Percentiles rank a stretch among this genome's conserved stretches.
phyloP scores from a whole-genome alignment of 1,140 invertebrate genomes.

The Asbolus verrucosus region DNA sequence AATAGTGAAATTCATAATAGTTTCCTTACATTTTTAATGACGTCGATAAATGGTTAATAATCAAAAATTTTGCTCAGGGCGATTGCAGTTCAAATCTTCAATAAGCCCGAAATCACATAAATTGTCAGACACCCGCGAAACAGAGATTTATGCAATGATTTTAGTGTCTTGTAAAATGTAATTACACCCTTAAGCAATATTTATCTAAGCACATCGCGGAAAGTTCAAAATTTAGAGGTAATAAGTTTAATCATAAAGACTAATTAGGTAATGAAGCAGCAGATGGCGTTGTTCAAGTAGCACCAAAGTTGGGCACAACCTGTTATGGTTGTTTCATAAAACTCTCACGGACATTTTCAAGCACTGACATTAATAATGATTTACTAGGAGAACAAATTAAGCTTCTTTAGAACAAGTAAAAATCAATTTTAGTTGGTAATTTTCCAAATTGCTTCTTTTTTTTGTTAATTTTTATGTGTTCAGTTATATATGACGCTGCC shows the following conservation, averaged over 20 bases:
- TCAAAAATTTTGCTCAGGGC: not conserved
- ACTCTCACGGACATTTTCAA: not conserved
- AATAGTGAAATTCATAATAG: no score
- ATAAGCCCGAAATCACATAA: conserved; percentile 1
- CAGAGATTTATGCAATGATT: conserved; percentile 25
- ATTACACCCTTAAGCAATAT: conserved; percentile 38
- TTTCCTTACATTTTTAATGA: no score
- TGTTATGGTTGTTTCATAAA: not conserved
- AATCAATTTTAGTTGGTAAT: no score
- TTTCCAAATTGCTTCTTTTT: no score
- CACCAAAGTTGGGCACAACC: conserved; percentile 7
- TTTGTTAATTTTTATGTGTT: no score
- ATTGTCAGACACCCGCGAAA: conserved; percentile 9
- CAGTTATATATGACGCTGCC: not conserved
- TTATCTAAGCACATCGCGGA: conserved; percentile 29
- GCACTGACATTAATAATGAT: conserved; percentile 3
- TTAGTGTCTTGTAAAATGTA: conserved; percentile 12
- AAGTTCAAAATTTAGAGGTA: conserved; percentile 39
- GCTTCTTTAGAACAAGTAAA: not conserved
- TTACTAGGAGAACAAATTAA: conserved; percentile 6
- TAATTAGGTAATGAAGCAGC: conserved; percentile 35
- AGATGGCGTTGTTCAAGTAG: conserved; percentile 29
- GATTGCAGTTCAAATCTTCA: conserved; percentile 12
- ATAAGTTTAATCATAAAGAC: conserved; percentile 39
- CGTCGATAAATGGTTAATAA: no score